Evolutionary conservation across 2,797 vertebrate species (phyloP).

Genomic region (Emydoidea blandingii): DNA sequence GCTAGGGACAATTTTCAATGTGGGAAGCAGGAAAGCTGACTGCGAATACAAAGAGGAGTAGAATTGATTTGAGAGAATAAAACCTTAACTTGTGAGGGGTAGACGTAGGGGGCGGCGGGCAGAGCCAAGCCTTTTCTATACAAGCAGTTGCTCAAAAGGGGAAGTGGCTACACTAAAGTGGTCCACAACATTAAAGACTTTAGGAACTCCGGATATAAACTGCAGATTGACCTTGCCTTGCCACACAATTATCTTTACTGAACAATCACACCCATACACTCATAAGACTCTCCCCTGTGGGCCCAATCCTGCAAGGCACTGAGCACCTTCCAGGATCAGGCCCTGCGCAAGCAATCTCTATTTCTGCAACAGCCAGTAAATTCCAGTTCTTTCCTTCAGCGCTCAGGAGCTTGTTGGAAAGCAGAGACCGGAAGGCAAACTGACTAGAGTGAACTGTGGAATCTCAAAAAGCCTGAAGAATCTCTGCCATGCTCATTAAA

Average conservation of each 20-base stretch:
- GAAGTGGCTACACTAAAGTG: neutral
- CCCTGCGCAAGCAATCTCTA: neutral
- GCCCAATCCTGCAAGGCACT: neutral
- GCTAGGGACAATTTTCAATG: neutral
- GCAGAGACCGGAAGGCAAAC: neutral
- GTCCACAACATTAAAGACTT: neutral
- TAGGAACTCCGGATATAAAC: neutral
- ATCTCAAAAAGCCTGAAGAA: conserved; percentile 37
- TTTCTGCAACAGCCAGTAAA: neutral
- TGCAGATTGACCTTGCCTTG: neutral
- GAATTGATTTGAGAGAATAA: neutral
- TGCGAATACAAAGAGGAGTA: neutral
- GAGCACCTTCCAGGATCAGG: neutral
- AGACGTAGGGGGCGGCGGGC: too few relatives aligned
- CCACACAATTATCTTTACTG: neutral
- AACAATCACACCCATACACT: neutral
- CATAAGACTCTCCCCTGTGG: neutral
- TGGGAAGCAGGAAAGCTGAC: neutral
- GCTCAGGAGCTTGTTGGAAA: conserved; percentile 1
- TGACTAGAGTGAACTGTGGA: neutral
- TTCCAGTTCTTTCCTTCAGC: neutral
- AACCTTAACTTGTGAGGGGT: fast-evolving
- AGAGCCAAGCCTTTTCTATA: neutral
- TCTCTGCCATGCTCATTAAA: conserved; percentile 23
- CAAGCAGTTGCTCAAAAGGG: neutral